Conservation (phyloP, 2,888 invertebrate species). For the Rhogogaster chlorosoma region DNA sequence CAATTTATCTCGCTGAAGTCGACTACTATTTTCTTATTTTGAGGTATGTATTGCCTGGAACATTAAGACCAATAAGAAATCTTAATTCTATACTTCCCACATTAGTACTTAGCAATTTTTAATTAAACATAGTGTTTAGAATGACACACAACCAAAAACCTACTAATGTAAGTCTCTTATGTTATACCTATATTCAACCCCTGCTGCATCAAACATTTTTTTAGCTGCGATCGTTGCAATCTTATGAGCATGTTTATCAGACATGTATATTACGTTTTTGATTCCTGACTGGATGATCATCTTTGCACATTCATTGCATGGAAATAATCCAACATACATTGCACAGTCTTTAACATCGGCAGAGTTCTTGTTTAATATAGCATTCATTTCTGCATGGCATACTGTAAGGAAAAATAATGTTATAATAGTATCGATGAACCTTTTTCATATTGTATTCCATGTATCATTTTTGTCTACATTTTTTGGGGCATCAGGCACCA, state of each 20-base stretch:
- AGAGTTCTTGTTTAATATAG: conserved; percentile 94
- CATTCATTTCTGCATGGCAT: conserved; percentile 99
- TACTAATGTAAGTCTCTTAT: neutral
- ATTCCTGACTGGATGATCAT: conserved; percentile 97
- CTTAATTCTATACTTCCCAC: neutral
- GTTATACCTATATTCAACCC: conserved; percentile 84
- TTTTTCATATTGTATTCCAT: neutral
- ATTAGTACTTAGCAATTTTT: neutral
- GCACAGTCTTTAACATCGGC: conserved; percentile 88
- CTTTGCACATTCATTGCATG: conserved; percentile 99
- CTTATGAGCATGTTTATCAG: conserved; percentile 89
- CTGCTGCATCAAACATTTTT: conserved; percentile 89
- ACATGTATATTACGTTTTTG: conserved; percentile 87
- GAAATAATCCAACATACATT: conserved; percentile 95
- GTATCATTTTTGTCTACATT: neutral
- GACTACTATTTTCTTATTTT: conserved; percentile 82
- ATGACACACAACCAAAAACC: no score
- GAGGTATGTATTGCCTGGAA: conserved; percentile 84
- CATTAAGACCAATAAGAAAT: conserved; percentile 53
- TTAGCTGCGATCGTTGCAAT: conserved; percentile 87
- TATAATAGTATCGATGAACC: conserved; percentile 26
- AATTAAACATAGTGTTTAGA: neutral
- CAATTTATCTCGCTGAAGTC: conserved; percentile 84
- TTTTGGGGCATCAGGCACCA: neutral
- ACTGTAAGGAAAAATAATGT: conserved; percentile 82